Percentiles rank a stretch among this genome's conserved stretches.
These are phyloP conservation scores for Apteryx mantelli DNA, from an alignment of 2,113 vertebrate genomes.

Conservation along the genomic window DNA sequence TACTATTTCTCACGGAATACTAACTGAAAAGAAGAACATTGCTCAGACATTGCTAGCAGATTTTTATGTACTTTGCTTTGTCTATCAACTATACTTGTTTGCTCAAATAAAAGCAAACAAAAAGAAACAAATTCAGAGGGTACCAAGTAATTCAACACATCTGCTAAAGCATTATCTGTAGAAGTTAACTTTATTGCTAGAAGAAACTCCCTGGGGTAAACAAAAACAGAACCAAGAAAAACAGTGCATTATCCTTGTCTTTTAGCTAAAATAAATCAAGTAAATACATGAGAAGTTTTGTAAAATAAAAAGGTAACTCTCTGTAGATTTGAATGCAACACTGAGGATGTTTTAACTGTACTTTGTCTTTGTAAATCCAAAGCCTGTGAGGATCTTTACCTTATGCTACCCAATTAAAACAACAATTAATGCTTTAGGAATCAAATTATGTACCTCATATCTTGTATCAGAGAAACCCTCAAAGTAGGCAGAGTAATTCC, in stretches of 20 bases:
- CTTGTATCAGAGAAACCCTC: constrained; percentile 89
- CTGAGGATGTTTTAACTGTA: background rate
- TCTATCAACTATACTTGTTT: background rate
- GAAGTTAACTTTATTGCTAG: background rate
- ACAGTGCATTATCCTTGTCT: background rate
- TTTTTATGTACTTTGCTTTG: background rate
- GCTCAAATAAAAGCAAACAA: background rate
- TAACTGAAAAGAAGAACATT: background rate
- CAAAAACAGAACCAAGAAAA: background rate
- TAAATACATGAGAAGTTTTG: background rate
- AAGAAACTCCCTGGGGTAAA: accelerated
- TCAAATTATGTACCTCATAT: constrained; percentile 88
- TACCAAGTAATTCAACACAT: background rate
- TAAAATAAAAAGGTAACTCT: background rate
- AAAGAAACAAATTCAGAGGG: background rate
- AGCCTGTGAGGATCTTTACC: background rate
- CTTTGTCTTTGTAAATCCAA: background rate
- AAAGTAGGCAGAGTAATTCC: constrained; percentile 79
- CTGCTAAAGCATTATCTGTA: background rate
- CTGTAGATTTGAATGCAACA: background rate
- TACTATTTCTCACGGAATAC: background rate
- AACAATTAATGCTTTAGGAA: background rate
- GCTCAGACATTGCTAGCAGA: accelerated
- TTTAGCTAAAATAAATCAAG: background rate
- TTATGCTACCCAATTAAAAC: background rate